Base-by-base conservation (phyloP, 1,140 invertebrate species). In the Cardiocondyla obscurior region DNA sequence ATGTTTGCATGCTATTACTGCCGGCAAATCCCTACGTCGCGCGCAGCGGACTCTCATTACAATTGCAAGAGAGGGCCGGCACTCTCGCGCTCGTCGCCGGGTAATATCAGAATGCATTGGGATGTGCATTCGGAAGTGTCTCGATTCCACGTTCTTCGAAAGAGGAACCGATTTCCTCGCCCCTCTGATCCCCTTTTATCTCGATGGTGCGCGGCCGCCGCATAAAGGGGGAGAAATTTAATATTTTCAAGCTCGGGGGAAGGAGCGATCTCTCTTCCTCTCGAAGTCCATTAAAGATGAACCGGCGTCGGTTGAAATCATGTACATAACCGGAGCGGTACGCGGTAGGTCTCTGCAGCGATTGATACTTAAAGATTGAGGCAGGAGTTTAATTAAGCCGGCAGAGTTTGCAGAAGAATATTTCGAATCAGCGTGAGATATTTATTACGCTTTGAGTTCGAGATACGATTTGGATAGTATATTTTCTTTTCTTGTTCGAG, bases 1-100 rank as follows among this genome's bases (percentile, higher is more conserved):
- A 79, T 79, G 74, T 79, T 79, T 79, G 74, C 74, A 79, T 79
- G 49, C 74, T 79, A 79, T 79, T 79, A 79, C 62, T 30, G 74
- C 62, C 46, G 36, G 74, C 62, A 79, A 69, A 79, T 69, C 74
- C 46, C 74, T 55, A 79, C 49, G 74, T 79, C 74, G 62, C 46
- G 60, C 74, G 16, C 74, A 79, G 74, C 74, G 74, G 62, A 79
- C 74, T 60, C 62, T 79, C 74, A 79, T 79, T 79, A 79, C 74
- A 79, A 79, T 79, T 79, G 74, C 74, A 79, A 79, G 74, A 69
- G 74, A 67, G 62, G 46, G 7, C 30, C 33, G 49, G 5, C 22
- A 33, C 42, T 49, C 39, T 16, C 49, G 72, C 42, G 53, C 58
- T 42, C 53, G 53, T 44, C 58, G 58, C 60, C 33, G 28, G 22